A percentile compares a stretch with the other conserved stretches of the same genome.
These are phyloP conservation scores for Pao palembangensis DNA, from an alignment of 2,113 vertebrate species.

Conservation along the genomic window DNA sequence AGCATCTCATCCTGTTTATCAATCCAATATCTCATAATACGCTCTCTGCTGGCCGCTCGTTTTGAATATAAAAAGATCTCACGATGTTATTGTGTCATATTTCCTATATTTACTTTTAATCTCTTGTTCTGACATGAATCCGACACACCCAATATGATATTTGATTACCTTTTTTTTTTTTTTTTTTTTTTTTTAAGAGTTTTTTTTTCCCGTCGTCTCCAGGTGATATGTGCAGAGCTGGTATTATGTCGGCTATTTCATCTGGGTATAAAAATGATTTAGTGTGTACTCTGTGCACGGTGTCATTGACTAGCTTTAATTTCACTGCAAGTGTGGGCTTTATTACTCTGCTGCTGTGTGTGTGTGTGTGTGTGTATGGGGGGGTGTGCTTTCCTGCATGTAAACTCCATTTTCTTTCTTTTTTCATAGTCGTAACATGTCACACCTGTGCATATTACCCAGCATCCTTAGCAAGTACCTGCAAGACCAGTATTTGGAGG, in stretches of 20 bases:
- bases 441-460: conserved; percentile 11
- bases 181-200: conserved; percentile 10
- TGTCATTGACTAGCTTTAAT: conserved; percentile 74
- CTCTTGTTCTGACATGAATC: conserved; percentile 68
- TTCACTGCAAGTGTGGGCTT: conserved; percentile 69
- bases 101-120: conserved; percentile 75
- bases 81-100: conserved; percentile 64
- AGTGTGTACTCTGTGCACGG: conserved; percentile 70
- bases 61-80: conserved; percentile 72
- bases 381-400: conserved; percentile 23
- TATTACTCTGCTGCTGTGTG: conserved; percentile 58
- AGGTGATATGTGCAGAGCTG: conserved; percentile 65
- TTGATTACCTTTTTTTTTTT: conserved; percentile 61
- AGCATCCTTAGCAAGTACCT: conserved; percentile 32
- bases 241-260: conserved; percentile 73
- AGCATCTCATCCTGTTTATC: conserved; percentile 68
- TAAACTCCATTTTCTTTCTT: conserved; percentile 22
- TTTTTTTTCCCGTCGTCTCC: conserved; percentile 51
- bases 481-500: neutral
- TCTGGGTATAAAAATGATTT: conserved; percentile 79
- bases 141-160: conserved; percentile 70
- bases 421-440: conserved; percentile 11
- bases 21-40: conserved; percentile 75
- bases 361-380: conserved; percentile 21
- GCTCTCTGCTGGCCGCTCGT: conserved; percentile 65